phyloP scores from a whole-genome alignment of 2,113 vertebrate genomes.

The Sinocyclocheilus anshuiensis region DNA sequence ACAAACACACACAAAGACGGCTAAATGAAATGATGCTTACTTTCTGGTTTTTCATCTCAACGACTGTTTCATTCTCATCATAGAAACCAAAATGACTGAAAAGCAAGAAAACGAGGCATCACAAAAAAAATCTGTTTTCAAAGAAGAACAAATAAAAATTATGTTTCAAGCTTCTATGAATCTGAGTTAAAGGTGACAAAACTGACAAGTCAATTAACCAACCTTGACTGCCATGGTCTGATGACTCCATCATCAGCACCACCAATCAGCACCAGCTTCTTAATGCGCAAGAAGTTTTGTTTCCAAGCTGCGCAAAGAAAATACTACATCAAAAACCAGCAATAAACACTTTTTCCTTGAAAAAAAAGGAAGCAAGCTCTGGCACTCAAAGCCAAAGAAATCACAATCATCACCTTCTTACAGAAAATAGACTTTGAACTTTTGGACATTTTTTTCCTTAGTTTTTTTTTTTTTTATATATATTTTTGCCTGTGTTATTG shows the following conservation, averaged over 20 bases:
- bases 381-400: neutral
- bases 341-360: neutral
- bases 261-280: constrained; percentile 83
- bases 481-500: too few relatives aligned
- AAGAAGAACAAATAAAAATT: too few relatives aligned
- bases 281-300: constrained; percentile 85
- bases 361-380: neutral
- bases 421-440: neutral
- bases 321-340: constrained; percentile 19
- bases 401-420: constrained; percentile 64
- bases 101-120: too few relatives aligned
- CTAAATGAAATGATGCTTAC: too few relatives aligned
- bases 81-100: too few relatives aligned
- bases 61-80: too few relatives aligned
- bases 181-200: neutral
- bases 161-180: neutral
- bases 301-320: constrained; percentile 78
- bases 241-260: constrained; percentile 91
- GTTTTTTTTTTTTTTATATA: too few relatives aligned
- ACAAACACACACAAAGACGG: too few relatives aligned
- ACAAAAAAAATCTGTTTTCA: too few relatives aligned
- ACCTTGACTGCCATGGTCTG: constrained; percentile 92
- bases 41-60: too few relatives aligned
- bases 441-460: too few relatives aligned
- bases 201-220: neutral